Percentiles rank a stretch among this genome's conserved stretches.
Evolutionary conservation across 2,888 invertebrate genomes (phyloP).

Genomic region (Dendrolimus houi): DNA sequence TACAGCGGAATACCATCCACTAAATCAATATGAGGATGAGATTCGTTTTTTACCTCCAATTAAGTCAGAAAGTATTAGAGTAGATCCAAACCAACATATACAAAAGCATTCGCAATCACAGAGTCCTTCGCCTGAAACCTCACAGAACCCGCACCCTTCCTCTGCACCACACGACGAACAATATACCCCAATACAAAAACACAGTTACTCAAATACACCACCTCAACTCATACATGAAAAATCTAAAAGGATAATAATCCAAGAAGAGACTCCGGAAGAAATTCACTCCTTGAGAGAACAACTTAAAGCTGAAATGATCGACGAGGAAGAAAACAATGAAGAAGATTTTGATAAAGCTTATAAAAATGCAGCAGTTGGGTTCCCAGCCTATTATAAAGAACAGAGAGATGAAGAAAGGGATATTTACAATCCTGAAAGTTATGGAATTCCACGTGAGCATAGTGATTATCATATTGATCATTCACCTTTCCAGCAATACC

Average conservation of each 20-base stretch:
- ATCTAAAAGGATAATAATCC: slow-evolving; percentile 47
- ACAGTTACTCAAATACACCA: slow-evolving; percentile 15
- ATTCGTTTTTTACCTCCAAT: slow-evolving; percentile 33
- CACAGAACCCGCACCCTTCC: slow-evolving; percentile 8
- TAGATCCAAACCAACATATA: slow-evolving; percentile 44
- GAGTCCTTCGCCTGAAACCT: not conserved
- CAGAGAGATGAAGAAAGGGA: slow-evolving; percentile 44
- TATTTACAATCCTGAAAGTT: slow-evolving; percentile 49
- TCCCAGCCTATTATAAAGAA: slow-evolving; percentile 46
- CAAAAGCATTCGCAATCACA: slow-evolving; percentile 7
- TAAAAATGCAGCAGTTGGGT: slow-evolving; percentile 58
- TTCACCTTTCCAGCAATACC: slow-evolving; percentile 52
- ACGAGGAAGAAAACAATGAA: slow-evolving; percentile 56
- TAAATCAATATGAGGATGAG: slow-evolving; percentile 49
- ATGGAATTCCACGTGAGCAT: slow-evolving; percentile 38
- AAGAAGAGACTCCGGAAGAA: slow-evolving; percentile 50
- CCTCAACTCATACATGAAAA: slow-evolving; percentile 44
- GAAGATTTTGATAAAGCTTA: slow-evolving; percentile 66
- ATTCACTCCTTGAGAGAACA: slow-evolving; percentile 42
- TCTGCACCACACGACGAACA: slow-evolving; percentile 14
- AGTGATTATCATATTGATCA: slow-evolving; percentile 39
- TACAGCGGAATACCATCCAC: slow-evolving; percentile 28
- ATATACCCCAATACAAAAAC: slow-evolving; percentile 14
- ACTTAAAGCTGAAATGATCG: slow-evolving; percentile 38
- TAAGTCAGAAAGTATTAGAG: slow-evolving; percentile 38